These are phyloP conservation scores for Chaetogeoica ovagalla DNA, from an alignment of 2,888 invertebrate genomes.

Conservation along the genomic window DNA sequence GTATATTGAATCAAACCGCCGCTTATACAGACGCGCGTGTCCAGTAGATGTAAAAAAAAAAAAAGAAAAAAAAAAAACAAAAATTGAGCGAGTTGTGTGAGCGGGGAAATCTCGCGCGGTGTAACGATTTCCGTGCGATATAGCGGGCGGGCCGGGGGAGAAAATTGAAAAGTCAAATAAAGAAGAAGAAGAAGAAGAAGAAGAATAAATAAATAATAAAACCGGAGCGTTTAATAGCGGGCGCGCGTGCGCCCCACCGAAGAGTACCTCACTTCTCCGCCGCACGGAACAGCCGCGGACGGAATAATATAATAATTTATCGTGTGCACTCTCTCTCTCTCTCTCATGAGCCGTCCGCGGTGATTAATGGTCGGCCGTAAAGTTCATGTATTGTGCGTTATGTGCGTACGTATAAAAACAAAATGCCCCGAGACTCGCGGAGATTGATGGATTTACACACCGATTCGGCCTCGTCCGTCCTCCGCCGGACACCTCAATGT, in stretches of 20 bases:
- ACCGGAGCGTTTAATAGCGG: constrained; percentile 45
- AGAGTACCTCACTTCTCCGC: background rate
- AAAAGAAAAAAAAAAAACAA: background rate
- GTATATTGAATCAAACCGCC: constrained; percentile 10
- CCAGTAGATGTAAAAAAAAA: background rate
- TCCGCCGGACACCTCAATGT: constrained; percentile 51
- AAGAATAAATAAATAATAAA: constrained; percentile 52
- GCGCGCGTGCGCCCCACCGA: constrained; percentile 2
- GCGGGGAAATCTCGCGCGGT: constrained; percentile 4
- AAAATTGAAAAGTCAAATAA: constrained; percentile 50
- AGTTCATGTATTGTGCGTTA: constrained; percentile 1
- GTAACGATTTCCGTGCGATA: constrained; percentile 20
- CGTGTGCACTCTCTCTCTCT: background rate
- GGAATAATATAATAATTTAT: background rate
- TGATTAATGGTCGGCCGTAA: constrained; percentile 50
- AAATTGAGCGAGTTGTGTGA: background rate
- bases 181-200: background rate
- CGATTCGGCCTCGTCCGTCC: constrained; percentile 30
- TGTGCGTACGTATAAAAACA: constrained; percentile 8
- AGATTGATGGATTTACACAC: constrained; percentile 48
- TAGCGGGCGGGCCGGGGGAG: constrained; percentile 29
- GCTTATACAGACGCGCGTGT: background rate
- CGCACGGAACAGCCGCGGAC: background rate
- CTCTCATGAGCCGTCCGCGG: constrained; percentile 5
- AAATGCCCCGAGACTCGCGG: constrained; percentile 47